Evolutionary conservation across 2,888 invertebrate genomes (phyloP).

Genomic region (Troilus luridus): DNA sequence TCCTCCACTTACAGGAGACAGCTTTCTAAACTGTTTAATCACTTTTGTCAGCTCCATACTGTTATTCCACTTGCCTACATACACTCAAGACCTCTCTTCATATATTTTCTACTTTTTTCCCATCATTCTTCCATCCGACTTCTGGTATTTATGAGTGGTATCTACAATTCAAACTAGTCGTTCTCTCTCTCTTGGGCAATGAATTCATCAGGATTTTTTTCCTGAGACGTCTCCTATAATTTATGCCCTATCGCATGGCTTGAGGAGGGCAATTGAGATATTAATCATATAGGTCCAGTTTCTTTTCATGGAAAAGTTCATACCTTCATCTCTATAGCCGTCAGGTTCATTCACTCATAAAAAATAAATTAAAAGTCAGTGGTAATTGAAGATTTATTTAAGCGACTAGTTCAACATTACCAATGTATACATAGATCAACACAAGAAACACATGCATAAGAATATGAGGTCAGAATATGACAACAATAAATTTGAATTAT

Average conservation of each 20-base stretch:
- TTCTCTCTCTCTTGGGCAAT: conserved; percentile 15
- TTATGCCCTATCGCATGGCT: conserved; percentile 41
- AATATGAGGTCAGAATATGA: no score
- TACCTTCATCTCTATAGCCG: no score
- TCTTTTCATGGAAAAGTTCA: not conserved
- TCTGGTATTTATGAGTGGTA: conserved; percentile 40
- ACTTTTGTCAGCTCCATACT: conserved; percentile 15
- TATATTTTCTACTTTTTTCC: conserved; percentile 49
- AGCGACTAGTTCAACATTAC: no score
- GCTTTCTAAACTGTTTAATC: conserved; percentile 33
- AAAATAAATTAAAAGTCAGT: no score
- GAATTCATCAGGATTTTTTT: conserved; percentile 49
- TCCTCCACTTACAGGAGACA: not conserved
- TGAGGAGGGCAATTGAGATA: not conserved
- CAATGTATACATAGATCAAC: no score
- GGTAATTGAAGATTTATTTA: no score
- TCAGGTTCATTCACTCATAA: no score
- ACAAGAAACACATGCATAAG: no score
- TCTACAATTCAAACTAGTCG: conserved; percentile 49
- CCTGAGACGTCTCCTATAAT: conserved; percentile 19
- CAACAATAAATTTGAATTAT: no score
- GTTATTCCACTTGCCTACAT: conserved; percentile 28
- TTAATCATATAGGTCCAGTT: conserved; percentile 36
- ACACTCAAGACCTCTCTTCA: not conserved
- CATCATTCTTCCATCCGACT: conserved; percentile 24